These are phyloP conservation scores for Caenorhabditis latens DNA, from an alignment of 1,140 invertebrate species.

Conservation along the genomic window DNA sequence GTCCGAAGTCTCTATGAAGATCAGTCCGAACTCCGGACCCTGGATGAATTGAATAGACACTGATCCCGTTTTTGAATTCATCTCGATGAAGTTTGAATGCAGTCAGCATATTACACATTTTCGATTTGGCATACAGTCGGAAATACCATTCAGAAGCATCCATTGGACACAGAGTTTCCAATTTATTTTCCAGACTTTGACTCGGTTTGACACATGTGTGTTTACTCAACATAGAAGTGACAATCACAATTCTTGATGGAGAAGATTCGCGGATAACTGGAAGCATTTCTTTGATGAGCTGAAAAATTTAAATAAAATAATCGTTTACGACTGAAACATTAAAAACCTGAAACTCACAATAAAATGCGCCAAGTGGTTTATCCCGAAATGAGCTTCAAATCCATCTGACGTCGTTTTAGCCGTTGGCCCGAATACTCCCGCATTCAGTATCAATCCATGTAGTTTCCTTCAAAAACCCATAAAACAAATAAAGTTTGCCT, in stretches of 20 bases:
- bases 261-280: slow-evolving; percentile 84
- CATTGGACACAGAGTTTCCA: slow-evolving; percentile 81
- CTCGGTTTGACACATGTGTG: slow-evolving; percentile 78
- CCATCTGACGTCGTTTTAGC: slow-evolving; percentile 87
- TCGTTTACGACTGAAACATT: no score
- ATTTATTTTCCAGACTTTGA: slow-evolving; percentile 51
- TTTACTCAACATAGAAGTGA: slow-evolving; percentile 93
- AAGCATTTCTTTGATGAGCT: slow-evolving; percentile 85
- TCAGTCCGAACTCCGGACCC: slow-evolving; percentile 82
- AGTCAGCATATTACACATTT: slow-evolving; percentile 90
- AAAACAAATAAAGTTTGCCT: not conserved
- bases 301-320: slow-evolving; percentile 75
- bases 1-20: slow-evolving; percentile 77
- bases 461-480: slow-evolving; percentile 79
- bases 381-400: slow-evolving; percentile 89
- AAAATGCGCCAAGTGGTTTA: slow-evolving; percentile 85
- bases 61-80: slow-evolving; percentile 84
- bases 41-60: slow-evolving; percentile 88
- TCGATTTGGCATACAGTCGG: slow-evolving; percentile 88
- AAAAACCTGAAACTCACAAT: not conserved
- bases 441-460: slow-evolving; percentile 90
- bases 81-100: slow-evolving; percentile 85
- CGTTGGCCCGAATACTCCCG: slow-evolving; percentile 86
- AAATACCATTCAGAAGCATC: slow-evolving; percentile 67
- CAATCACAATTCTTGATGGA: slow-evolving; percentile 86